A percentile compares a stretch with the other conserved stretches of the same genome.
phyloP scores from a whole-genome alignment of 2,797 vertebrate species.

The Enteromius mattozi region DNA sequence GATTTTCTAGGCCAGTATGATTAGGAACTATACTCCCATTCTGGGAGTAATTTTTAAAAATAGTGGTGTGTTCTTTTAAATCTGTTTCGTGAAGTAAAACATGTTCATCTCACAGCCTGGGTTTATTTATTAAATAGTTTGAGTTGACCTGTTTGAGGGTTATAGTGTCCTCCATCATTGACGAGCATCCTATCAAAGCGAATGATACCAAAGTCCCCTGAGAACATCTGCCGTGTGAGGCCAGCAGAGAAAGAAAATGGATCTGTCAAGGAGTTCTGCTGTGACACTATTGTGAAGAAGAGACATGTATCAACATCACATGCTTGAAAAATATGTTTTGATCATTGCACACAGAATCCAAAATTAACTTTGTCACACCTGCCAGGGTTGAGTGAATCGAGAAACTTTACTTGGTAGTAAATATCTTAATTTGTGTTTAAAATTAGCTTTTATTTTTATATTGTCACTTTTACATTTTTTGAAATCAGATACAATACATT shows the following conservation, averaged over 20 bases:
- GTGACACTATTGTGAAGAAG: slow-evolving; percentile 61
- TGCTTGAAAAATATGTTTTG: background rate
- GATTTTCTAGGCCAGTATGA: too few relatives aligned
- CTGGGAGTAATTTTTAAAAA: too few relatives aligned
- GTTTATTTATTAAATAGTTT: slow-evolving; percentile 14
- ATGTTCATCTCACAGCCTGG: too few relatives aligned
- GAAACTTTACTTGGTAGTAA: background rate
- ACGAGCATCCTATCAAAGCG: slow-evolving; percentile 93
- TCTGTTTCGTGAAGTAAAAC: background rate
- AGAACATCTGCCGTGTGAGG: slow-evolving; percentile 82
- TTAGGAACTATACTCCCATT: too few relatives aligned
- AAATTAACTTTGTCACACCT: background rate
- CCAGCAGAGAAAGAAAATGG: slow-evolving; percentile 93
- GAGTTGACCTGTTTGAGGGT: slow-evolving; percentile 85
- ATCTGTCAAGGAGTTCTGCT: slow-evolving; percentile 62
- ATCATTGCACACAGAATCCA: background rate
- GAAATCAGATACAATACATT: too few relatives aligned
- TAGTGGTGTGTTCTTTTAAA: background rate
- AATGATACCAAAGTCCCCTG: slow-evolving; percentile 83
- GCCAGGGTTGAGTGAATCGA: background rate
- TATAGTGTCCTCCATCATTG: slow-evolving; percentile 93
- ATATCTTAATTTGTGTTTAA: background rate
- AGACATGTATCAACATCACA: background rate
- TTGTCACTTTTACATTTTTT: too few relatives aligned
- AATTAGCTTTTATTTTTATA: background rate